Base-by-base conservation (phyloP, 2,113 vertebrate genomes). In the Fulmarus glacialis region DNA sequence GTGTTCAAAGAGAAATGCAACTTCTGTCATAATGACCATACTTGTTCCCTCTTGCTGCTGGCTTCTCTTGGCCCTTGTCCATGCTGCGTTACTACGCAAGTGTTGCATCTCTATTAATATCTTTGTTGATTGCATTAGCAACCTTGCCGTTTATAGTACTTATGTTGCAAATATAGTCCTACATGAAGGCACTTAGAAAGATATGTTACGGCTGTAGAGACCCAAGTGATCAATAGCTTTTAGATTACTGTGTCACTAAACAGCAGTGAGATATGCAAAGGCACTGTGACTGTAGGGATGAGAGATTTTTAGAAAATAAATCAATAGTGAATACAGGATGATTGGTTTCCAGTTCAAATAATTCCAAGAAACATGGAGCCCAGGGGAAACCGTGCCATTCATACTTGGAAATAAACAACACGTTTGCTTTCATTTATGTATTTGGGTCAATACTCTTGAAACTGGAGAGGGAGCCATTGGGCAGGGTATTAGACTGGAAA, bases 191-290 rank as follows among this genome's bases (percentile, higher is more conserved):
- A 70, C 47, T 92, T 89, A 72, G 34, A 63, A 95, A 95, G 84
- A 67, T 75, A 60, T 80, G 53, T 86, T 94, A 60, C 83, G 79
- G 91, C 82, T 94, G 73, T 73, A 78, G 89, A 96, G 72, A 89
- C 89, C 82, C 92, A 78, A 93, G 81, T 74, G 93, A 96, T 97
- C 97, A 90, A 97, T 97, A 93, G 89, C 92, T 91, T 96, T 97
- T 97, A 96, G 90, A 97, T 98, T 96, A 94, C 90, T 89, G 89
- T 94, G 93, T 88, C 62, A 75, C 73, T 91, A 82, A 97, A 83
- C 75, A 89, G 92, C 91, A 95, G 92, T 90, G 93, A 93, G 84
- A 59, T 82, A 77, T 55, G 89, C 90, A 97, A 92, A 85, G 63
- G 82, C 94, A 13, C n/a, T 30, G 89, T 84, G 81, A 93, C 70